Evolutionary conservation across 2,113 vertebrate species (phyloP), one percentile per base, ranked within the genome.

Genomic region (Syngnathus floridae): DNA sequence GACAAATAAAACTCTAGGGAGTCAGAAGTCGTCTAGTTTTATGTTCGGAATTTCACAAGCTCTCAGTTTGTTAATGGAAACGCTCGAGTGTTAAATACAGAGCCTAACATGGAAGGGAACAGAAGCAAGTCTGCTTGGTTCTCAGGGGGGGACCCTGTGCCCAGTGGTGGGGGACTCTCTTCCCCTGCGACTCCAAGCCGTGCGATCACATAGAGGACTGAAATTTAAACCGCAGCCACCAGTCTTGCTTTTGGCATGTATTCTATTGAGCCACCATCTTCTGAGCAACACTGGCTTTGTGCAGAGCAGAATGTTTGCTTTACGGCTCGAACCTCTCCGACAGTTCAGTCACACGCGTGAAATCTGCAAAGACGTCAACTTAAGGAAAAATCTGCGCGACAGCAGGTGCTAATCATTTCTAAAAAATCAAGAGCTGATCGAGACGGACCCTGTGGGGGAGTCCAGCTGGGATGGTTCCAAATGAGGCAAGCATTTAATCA

Each of bases 141-240:
- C 67, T 79, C 67, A 12, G 41, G 70, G 64, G 68, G 72, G 36
- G 10, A 61, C 63, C 75, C 70, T 80, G 73, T 51, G 3, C 48
- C 17, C 19, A n/a, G 8, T 49, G 48, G 48, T 49, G 48, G 48
- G 26, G 19, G 48, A 49, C 2, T 49, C 19, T 21, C 19, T 10
- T 75, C 78, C 70, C 64, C 72, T 66, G 77, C 82, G 81, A 80
- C 46, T 51, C 19, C 8, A 51, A 51, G 48, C 84, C 83, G 79
- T 85, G 71, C 67, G 12, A 74, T 78, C 72, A 37, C 73, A 68
- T 71, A 6, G 43, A 77, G 73, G 72, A 87, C 75, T 71, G 67
- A 89, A 78, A 84, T 87, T 77, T 85, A 80, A 88, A 83, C 84
- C 72, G 71, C 78, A 78, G 82, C 81, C 81, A 81, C 57, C 76